phyloP scores from a whole-genome alignment of 1,140 invertebrate genomes.

The Epicauta chinensis region DNA sequence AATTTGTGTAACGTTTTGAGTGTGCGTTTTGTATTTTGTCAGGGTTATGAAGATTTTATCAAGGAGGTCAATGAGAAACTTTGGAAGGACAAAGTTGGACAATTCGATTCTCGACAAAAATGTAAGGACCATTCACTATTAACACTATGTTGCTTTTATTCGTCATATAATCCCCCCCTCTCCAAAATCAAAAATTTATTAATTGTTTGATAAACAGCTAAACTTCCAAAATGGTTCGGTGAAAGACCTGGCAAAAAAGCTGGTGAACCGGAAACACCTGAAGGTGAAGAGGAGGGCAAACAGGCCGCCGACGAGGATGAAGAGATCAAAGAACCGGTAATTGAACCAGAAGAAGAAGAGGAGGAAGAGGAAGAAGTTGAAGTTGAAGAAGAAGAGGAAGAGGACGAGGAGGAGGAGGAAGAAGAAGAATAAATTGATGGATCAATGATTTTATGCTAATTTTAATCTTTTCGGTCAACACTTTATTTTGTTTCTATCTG shows the following conservation, averaged over 20 bases:
- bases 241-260: constrained; percentile 87
- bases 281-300: constrained; percentile 81
- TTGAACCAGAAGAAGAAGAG: constrained; percentile 61
- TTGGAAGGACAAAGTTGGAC: constrained; percentile 78
- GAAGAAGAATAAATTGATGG: constrained; percentile 65
- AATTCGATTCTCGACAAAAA: constrained; percentile 82
- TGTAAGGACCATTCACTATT: constrained; percentile 52
- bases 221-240: constrained; percentile 90
- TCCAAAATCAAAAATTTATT: too few species aligned
- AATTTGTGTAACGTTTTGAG: constrained; percentile 12
- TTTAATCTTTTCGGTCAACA: background rate
- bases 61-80: constrained; percentile 79
- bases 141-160: too few species aligned
- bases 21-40: constrained; percentile 36
- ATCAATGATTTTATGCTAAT: background rate
- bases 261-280: constrained; percentile 78
- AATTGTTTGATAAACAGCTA: too few species aligned
- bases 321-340: constrained; percentile 60
- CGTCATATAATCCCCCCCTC: too few species aligned
- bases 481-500: background rate
- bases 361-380: constrained; percentile 66
- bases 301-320: constrained; percentile 61
- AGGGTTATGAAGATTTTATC: constrained; percentile 76
- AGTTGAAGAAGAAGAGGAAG: constrained; percentile 53
- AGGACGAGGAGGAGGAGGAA: constrained; percentile 64